Conservation (phyloP, 2,797 vertebrate species). For the Petrocephalus schoutedeni region DNA sequence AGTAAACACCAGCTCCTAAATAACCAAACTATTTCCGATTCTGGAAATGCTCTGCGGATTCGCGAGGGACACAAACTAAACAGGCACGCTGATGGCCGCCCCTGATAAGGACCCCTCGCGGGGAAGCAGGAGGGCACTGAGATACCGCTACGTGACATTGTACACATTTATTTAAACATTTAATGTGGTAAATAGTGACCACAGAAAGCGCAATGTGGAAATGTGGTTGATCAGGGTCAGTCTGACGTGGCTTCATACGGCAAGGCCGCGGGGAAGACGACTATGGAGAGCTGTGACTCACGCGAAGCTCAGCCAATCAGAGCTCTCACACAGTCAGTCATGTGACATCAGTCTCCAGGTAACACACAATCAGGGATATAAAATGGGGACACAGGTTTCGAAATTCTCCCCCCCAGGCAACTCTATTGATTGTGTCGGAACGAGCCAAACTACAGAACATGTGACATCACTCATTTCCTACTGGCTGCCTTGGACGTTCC, state of each 20-base stretch:
- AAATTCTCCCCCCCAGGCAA: not conserved
- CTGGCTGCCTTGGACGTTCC: not conserved
- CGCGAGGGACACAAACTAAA: conserved; percentile 39
- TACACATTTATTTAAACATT: not conserved
- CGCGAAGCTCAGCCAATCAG: not conserved
- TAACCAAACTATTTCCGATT: conserved; percentile 33
- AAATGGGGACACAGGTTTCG: not conserved
- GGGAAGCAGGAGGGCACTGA: not conserved
- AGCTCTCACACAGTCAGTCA: not conserved
- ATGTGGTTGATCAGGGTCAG: not conserved
- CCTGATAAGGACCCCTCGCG: conserved; percentile 10
- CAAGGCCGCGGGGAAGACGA: not conserved
- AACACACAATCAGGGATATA: not conserved
- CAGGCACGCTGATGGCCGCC: conserved; percentile 32
- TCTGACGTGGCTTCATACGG: not conserved
- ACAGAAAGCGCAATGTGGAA: not conserved
- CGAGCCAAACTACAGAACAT: not conserved
- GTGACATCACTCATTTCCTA: not conserved
- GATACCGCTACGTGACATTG: not conserved
- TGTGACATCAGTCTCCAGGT: not conserved
- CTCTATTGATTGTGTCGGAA: not conserved
- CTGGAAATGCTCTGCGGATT: not conserved
- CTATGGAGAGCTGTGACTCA: no score
- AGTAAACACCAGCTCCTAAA: not conserved
- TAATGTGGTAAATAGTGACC: not conserved